These are phyloP conservation scores for Atrichornis clamosus DNA, from an alignment of 2,113 vertebrate genomes.

Conservation along the genomic window DNA sequence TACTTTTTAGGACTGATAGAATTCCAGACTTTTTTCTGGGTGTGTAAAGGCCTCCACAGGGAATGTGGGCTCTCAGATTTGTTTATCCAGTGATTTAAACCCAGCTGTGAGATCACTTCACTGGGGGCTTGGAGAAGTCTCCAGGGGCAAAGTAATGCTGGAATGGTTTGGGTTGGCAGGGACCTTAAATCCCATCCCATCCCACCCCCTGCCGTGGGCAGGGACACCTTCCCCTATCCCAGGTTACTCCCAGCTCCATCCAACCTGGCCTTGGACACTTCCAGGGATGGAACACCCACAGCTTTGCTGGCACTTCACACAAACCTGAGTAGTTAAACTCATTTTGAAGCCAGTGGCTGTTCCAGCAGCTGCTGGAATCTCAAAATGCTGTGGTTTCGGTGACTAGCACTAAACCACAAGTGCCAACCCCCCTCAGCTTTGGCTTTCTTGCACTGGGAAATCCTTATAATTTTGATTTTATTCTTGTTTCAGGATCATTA, in stretches of 20 bases:
- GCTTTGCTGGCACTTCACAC: too few species aligned
- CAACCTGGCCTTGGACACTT: neutral
- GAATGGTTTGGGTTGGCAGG: neutral
- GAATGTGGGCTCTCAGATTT: neutral
- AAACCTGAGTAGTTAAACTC: neutral
- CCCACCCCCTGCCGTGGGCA: neutral
- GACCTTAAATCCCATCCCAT: neutral
- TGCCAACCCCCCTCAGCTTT: neutral
- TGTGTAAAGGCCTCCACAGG: neutral
- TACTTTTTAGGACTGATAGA: fast-evolving
- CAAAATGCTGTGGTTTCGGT: neutral
- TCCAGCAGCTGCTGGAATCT: neutral
- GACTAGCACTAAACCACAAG: neutral
- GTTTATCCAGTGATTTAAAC: neutral
- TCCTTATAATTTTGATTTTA: neutral
- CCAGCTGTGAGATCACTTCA: neutral
- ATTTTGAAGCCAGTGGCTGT: neutral
- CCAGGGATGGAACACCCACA: neutral
- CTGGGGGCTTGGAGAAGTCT: fast-evolving
- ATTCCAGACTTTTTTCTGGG: neutral
- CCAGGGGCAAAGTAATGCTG: neutral
- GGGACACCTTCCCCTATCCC: neutral
- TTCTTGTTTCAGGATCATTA: slow-evolving; percentile 32
- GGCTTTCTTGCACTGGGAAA: neutral
- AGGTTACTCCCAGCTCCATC: neutral